Evolutionary conservation across 2,888 invertebrate genomes (phyloP).

Genomic region (Tuberolachnus salignus): DNA sequence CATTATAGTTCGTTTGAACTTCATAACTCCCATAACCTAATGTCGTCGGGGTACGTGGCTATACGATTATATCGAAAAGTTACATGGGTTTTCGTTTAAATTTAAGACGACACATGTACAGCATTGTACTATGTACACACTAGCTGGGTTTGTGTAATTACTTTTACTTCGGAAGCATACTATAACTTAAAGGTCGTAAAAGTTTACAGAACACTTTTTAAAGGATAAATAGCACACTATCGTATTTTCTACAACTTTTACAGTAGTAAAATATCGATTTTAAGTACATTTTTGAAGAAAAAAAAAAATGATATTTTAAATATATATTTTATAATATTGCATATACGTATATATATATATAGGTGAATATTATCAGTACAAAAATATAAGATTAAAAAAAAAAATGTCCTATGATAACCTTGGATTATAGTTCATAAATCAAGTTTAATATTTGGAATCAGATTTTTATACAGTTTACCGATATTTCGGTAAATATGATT

Average conservation of each 20-base stretch:
- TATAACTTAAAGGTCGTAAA: not conserved
- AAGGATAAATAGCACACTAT: not conserved
- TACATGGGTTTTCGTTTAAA: constrained; percentile 12
- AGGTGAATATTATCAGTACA: too few relatives aligned
- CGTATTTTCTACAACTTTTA: not conserved
- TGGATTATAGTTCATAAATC: too few relatives aligned
- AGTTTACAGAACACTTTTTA: not conserved
- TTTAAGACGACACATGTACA: constrained; percentile 24
- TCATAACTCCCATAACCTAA: constrained; percentile 13
- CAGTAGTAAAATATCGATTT: too few relatives aligned
- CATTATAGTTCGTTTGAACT: constrained; percentile 6
- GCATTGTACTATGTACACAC: constrained; percentile 7
- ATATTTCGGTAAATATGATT: too few relatives aligned
- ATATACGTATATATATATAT: not conserved
- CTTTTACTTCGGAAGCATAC: not conserved
- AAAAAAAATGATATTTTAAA: too few relatives aligned
- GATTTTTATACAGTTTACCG: too few relatives aligned
- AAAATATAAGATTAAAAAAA: too few relatives aligned
- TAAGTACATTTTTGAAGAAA: too few relatives aligned
- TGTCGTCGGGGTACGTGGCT: not conserved
- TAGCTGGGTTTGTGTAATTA: not conserved
- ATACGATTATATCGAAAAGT: constrained; percentile 14
- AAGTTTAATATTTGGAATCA: too few relatives aligned
- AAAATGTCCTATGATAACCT: too few relatives aligned
- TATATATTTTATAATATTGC: not conserved